Conservation (phyloP, 35 echinoderm and acorn worm genomes). For the Ptychodera flava region DNA sequence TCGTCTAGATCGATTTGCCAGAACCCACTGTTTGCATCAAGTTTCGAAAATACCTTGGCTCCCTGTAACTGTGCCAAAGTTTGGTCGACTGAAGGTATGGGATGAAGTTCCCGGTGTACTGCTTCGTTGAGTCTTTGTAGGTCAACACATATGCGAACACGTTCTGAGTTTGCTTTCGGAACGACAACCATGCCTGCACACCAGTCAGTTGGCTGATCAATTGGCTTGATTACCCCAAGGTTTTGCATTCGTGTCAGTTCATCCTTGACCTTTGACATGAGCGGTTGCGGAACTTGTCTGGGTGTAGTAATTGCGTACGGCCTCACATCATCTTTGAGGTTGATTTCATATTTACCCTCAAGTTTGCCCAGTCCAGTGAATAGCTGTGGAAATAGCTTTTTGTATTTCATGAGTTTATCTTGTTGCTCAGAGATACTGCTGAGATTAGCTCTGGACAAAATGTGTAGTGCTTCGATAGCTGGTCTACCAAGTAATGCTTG, state of each 20-base stretch:
- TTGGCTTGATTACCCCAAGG: constrained; percentile 5
- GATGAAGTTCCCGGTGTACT: constrained; percentile 26
- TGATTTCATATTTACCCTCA: constrained; percentile 11
- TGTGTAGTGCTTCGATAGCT: background rate
- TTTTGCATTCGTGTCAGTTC: constrained; percentile 16
- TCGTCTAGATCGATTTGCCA: constrained; percentile 18
- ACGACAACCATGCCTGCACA: constrained; percentile 34
- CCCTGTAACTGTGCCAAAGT: constrained; percentile 14
- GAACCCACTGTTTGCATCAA: constrained; percentile 49
- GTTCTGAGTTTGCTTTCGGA: constrained; percentile 24
- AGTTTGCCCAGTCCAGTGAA: constrained; percentile 17
- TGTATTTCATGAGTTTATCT: too few relatives aligned
- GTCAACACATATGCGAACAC: constrained; percentile 27
- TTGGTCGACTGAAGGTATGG: constrained; percentile 16
- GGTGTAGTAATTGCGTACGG: constrained; percentile 7
- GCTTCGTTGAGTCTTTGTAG: constrained; percentile 36
- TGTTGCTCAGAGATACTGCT: too few relatives aligned
- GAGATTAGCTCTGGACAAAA: background rate
- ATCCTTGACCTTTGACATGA: background rate
- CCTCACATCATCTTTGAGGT: background rate
- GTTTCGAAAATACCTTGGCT: constrained; percentile 39
- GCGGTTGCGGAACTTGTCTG: background rate
- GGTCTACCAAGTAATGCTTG: background rate
- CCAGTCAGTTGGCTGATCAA: constrained; percentile 36
- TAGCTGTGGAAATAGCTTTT: constrained; percentile 2